These are phyloP conservation scores for Apoderus coryli DNA, from an alignment of 2,888 invertebrate genomes.

Conservation along the genomic window DNA sequence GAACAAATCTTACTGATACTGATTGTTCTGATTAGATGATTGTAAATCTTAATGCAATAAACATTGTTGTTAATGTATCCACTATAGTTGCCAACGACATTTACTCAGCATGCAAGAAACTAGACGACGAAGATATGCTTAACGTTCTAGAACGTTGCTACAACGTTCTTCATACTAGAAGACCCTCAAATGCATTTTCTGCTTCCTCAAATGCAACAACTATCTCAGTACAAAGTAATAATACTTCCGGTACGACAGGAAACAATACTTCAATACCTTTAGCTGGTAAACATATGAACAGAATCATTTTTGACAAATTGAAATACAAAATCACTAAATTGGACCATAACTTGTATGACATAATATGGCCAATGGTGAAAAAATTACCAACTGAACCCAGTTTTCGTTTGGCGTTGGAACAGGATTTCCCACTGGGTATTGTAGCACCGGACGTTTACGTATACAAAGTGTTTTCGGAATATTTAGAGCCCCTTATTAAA, in stretches of 20 bases:
- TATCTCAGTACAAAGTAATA: constrained; percentile 16
- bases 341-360: constrained; percentile 77
- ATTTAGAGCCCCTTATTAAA: constrained; percentile 68
- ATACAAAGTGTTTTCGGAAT: constrained; percentile 69
- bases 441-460: constrained; percentile 77
- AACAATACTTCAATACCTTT: too few species aligned
- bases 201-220: constrained; percentile 38
- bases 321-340: constrained; percentile 64
- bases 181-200: constrained; percentile 38
- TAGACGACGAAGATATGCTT: constrained; percentile 55
- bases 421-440: constrained; percentile 60
- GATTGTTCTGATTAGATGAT: too few species aligned
- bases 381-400: constrained; percentile 49
- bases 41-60: too few species aligned
- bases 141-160: constrained; percentile 65
- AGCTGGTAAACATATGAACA: too few species aligned
- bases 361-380: constrained; percentile 79
- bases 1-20: too few species aligned
- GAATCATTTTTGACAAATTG: constrained; percentile 57
- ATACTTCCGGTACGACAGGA: too few species aligned
- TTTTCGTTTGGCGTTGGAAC: constrained; percentile 43
- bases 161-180: constrained; percentile 48
- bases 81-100: constrained; percentile 65
- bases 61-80: too few species aligned
- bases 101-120: constrained; percentile 56